Base-by-base conservation (phyloP, 2,888 invertebrate genomes). In the Drosophila differens region DNA sequence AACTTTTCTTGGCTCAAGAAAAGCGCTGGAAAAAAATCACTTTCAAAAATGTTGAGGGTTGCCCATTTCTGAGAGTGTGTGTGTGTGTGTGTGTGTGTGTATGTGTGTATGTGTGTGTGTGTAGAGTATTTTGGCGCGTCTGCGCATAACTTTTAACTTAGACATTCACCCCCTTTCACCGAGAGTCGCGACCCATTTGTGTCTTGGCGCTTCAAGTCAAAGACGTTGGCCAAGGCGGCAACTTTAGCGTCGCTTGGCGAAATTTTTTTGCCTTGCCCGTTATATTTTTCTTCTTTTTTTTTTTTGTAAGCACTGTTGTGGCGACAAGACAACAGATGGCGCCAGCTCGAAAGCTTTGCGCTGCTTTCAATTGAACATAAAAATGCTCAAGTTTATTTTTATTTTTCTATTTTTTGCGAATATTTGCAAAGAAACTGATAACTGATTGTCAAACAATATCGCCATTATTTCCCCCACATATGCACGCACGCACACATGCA, bases 1-100 rank as follows among this genome's bases (percentile, higher is more conserved):
- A 85, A 90, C 69, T 85, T 89, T 83, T 80, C 69, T 25, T 33
- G 25, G 35, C 91, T 89, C 75, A 79, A 84, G 84, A 81, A 84
- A 83, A 83, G 79, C 77, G 64, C 68, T 55, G 69, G 25, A 9
- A 58, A 66, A 68, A 60, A 63, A 66, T 61, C 59, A 28, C 58
- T 66, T 53, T 16, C 62, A 25, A 59, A 55, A 32, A 66, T 70
- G 74, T 81, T 75, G 71, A 67, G 87, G 87, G 76, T 80, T 68
- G 77, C 69, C 74, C 41, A 35, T 39, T 52, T 28, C 33, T 44
- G 19, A 41, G 57, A 44, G 41, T 58, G 62, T 22, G 37, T 52
- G 62, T 55, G 35, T 61, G 55, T 51, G 37, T 52, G 49, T 61
- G 60, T 54, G 25, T 60, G 63, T 71, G 60, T 54, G 25, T 60